Evolutionary conservation across 2,113 vertebrate genomes (phyloP).

Genomic region (Excalfactoria chinensis): DNA sequence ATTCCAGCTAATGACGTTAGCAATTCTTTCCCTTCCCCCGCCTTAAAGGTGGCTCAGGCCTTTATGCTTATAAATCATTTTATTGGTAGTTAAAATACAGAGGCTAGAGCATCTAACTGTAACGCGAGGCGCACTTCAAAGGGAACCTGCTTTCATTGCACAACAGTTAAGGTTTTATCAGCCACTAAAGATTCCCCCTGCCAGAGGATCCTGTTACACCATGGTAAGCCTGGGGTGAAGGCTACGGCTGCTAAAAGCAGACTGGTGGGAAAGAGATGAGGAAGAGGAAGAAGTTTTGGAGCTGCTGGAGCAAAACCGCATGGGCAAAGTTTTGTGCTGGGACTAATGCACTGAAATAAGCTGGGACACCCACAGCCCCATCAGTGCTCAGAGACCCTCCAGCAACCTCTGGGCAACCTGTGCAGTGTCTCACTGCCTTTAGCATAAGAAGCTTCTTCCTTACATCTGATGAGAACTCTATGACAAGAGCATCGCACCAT

Average conservation of each 20-base stretch:
- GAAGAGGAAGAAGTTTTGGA: neutral
- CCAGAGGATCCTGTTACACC: conserved; percentile 69
- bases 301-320: neutral
- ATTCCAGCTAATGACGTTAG: neutral
- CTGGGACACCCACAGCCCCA: too few species aligned
- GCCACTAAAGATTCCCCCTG: conserved; percentile 58
- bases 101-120: conserved; percentile 19
- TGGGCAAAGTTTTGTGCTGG: neutral
- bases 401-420: too few species aligned
- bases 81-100: conserved; percentile 56
- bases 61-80: conserved; percentile 74
- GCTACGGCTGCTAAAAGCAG: neutral
- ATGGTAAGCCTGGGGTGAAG: neutral
- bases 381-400: too few species aligned
- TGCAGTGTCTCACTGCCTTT: too few species aligned
- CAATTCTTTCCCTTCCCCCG: neutral
- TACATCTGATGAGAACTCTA: neutral
- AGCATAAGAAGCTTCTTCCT: too few species aligned
- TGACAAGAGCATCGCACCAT: neutral
- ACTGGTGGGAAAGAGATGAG: neutral
- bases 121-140: conserved; percentile 62
- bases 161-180: conserved; percentile 58
- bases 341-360: neutral
- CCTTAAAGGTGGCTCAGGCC: conserved; percentile 30
- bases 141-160: conserved; percentile 49